These are phyloP conservation scores for Neosilurus hyrtlii DNA, from an alignment of 2,797 vertebrate genomes.

Conservation along the genomic window DNA sequence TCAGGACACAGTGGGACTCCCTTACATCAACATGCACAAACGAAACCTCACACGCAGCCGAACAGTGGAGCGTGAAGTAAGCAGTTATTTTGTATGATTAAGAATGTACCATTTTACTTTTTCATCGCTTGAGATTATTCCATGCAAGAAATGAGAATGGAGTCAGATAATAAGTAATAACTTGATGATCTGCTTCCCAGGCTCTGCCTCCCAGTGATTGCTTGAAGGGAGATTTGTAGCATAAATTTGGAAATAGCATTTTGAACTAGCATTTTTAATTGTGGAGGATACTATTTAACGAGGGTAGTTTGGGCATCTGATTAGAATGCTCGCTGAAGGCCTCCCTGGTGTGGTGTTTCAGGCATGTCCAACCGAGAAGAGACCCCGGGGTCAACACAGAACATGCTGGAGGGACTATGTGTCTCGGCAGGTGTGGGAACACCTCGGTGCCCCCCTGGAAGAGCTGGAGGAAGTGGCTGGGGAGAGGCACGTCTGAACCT, in stretches of 20 bases:
- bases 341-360: too few relatives aligned
- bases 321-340: too few relatives aligned
- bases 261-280: not conserved
- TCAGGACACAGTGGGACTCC: not conserved
- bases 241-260: not conserved
- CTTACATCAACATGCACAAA: not conserved
- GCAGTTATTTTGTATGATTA: not conserved
- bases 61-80: not conserved
- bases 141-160: not conserved
- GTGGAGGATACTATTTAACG: too few relatives aligned
- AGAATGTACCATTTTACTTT: not conserved
- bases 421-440: too few relatives aligned
- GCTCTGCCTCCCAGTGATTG: not conserved
- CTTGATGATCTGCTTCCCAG: not conserved
- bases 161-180: not conserved
- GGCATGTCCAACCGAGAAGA: too few relatives aligned
- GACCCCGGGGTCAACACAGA: too few relatives aligned
- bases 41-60: not conserved
- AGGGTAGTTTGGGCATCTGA: too few relatives aligned
- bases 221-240: not conserved
- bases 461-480: too few relatives aligned
- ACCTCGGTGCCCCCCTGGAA: too few relatives aligned
- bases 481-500: too few relatives aligned
- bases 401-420: too few relatives aligned
- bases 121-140: not conserved